These are phyloP conservation scores for Elanoides forficatus DNA, from an alignment of 2,113 vertebrate genomes.

Conservation along the genomic window DNA sequence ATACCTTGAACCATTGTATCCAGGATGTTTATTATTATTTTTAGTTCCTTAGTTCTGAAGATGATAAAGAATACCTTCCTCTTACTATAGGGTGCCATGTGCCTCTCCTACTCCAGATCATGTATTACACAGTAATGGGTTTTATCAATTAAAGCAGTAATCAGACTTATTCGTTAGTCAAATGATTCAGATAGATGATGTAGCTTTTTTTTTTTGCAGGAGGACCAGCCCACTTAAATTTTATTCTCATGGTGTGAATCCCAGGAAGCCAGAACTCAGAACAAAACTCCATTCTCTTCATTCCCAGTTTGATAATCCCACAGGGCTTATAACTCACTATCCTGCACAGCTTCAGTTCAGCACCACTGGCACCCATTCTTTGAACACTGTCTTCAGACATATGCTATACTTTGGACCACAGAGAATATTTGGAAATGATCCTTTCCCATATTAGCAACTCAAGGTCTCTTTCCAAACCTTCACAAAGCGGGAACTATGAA, in stretches of 20 bases:
- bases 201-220: neutral
- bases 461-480: neutral
- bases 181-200: neutral
- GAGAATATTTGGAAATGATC: neutral
- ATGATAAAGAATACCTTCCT: neutral
- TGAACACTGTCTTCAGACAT: neutral
- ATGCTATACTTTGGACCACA: neutral
- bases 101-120: neutral
- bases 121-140: neutral
- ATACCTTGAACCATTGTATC: neutral
- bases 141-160: neutral
- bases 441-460: neutral
- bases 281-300: neutral
- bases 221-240: neutral
- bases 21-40: neutral
- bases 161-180: neutral
- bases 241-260: neutral
- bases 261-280: neutral
- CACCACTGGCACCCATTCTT: neutral
- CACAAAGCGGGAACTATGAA: neutral
- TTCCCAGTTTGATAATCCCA: neutral
- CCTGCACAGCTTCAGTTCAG: neutral
- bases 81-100: neutral
- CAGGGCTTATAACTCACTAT: neutral
- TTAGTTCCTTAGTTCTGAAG: neutral